These are phyloP conservation scores for Pseudomyrmex sp. DNA, from an alignment of 1,140 invertebrate genomes.

Conservation along the genomic window DNA sequence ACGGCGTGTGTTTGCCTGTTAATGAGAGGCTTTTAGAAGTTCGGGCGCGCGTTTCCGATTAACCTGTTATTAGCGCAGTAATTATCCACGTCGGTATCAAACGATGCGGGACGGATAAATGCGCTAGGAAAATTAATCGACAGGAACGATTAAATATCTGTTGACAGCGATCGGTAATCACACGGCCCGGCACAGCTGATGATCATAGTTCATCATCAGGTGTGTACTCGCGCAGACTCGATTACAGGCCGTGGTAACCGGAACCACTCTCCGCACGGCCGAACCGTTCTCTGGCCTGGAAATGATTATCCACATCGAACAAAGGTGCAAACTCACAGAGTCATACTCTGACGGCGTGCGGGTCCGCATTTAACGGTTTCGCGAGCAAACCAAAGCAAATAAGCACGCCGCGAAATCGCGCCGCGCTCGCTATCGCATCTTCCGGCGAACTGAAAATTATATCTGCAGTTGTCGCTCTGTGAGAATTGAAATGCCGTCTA, in stretches of 20 bases:
- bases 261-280: conserved; percentile 34
- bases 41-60: conserved; percentile 15
- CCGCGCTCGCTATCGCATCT: conserved; percentile 36
- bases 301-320: conserved; percentile 63
- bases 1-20: not conserved
- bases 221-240: conserved; percentile 38
- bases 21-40: conserved; percentile 33
- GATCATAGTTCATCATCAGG: conserved; percentile 46
- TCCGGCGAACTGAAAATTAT: conserved; percentile 36
- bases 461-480: not conserved
- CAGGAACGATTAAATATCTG: conserved; percentile 65
- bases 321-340: conserved; percentile 66
- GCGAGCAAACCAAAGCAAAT: conserved; percentile 26
- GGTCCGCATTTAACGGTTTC: conserved; percentile 59
- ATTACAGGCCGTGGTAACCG: conserved; percentile 57
- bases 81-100: conserved; percentile 39
- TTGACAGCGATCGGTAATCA: conserved; percentile 59
- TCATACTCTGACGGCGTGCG: conserved; percentile 37
- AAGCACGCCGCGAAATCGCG: conserved; percentile 39
- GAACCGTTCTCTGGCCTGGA: conserved; percentile 52
- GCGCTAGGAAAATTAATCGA: conserved; percentile 57
- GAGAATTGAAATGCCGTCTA: not conserved
- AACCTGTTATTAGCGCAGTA: conserved; percentile 45
- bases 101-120: conserved; percentile 55
- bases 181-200: conserved; percentile 38